These are phyloP conservation scores for Euthynnus affinis DNA, from an alignment of 2,797 vertebrate genomes.

Conservation along the genomic window DNA sequence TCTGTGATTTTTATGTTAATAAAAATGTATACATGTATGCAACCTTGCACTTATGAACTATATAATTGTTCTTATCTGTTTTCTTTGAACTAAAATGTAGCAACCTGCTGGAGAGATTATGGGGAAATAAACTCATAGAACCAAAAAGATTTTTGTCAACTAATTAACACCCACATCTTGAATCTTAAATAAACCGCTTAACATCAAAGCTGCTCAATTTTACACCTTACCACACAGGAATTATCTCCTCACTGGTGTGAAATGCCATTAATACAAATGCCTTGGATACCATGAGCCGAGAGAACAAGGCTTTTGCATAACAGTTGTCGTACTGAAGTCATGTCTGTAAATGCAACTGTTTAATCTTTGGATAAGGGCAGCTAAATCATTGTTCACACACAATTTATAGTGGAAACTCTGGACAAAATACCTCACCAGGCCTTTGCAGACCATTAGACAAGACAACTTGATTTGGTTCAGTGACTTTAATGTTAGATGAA, in stretches of 20 bases:
- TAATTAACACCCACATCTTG: slow-evolving; percentile 78
- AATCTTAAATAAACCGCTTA: slow-evolving; percentile 75
- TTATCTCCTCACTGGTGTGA: slow-evolving; percentile 61
- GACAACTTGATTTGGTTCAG: slow-evolving; percentile 16
- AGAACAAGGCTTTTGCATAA: slow-evolving; percentile 35
- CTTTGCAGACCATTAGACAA: slow-evolving; percentile 26
- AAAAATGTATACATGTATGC: slow-evolving; percentile 1
- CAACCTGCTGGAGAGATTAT: slow-evolving; percentile 51
- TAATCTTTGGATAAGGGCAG: slow-evolving; percentile 31
- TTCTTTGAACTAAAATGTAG: slow-evolving; percentile 61
- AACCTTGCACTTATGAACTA: slow-evolving; percentile 9
- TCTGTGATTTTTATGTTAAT: slow-evolving; percentile 19
- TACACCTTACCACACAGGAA: slow-evolving; percentile 77
- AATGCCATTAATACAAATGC: slow-evolving; percentile 64
- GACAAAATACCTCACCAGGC: slow-evolving; percentile 17
- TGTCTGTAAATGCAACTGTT: slow-evolving; percentile 44
- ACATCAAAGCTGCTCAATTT: slow-evolving; percentile 78
- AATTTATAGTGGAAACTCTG: slow-evolving; percentile 7
- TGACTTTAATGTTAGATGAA: neutral
- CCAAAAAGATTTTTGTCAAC: slow-evolving; percentile 70
- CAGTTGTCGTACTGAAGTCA: slow-evolving; percentile 10
- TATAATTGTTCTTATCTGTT: slow-evolving; percentile 18
- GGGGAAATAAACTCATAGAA: slow-evolving; percentile 38
- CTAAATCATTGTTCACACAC: slow-evolving; percentile 16
- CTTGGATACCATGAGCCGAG: slow-evolving; percentile 27